phyloP scores from a whole-genome alignment of 2,797 vertebrate genomes.

The Distichodus sexfasciatus region DNA sequence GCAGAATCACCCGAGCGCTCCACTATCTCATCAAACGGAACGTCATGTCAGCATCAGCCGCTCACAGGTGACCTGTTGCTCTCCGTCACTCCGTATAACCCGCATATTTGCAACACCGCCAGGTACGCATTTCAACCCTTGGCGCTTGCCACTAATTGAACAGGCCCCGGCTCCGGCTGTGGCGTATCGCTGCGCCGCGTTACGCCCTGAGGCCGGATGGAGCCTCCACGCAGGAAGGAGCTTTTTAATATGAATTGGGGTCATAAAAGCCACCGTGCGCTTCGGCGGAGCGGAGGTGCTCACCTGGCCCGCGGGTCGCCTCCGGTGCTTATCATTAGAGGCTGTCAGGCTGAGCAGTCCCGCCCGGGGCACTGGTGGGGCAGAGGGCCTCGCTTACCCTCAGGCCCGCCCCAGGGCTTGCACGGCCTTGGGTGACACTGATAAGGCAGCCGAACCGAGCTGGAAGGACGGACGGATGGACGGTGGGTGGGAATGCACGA shows the following conservation, averaged over 20 bases:
- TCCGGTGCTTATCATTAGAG: conserved; percentile 62
- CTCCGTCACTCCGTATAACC: conserved; percentile 47
- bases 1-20: too few relatives aligned
- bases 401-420: conserved; percentile 61
- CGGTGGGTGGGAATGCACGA: conserved; percentile 24
- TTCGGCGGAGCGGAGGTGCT: conserved; percentile 52
- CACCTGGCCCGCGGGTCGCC: conserved; percentile 53
- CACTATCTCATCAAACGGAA: not conserved
- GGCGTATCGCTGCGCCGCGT: conserved; percentile 52
- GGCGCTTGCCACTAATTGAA: conserved; percentile 54
- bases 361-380: conserved; percentile 60
- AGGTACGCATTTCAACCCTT: conserved; percentile 49
- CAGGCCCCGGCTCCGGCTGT: conserved; percentile 57
- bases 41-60: not conserved
- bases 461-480: too few relatives aligned
- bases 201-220: conserved; percentile 10
- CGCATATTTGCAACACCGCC: conserved; percentile 13
- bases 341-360: conserved; percentile 58
- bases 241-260: conserved; percentile 28
- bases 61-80: conserved; percentile 52
- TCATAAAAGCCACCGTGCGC: conserved; percentile 24
- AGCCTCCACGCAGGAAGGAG: not conserved
- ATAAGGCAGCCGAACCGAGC: too few relatives aligned
- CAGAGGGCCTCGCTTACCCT: conserved; percentile 63
- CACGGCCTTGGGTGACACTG: conserved; percentile 61